Evolutionary conservation across 2,797 vertebrate genomes (phyloP).

Genomic region (Brotula barbata): DNA sequence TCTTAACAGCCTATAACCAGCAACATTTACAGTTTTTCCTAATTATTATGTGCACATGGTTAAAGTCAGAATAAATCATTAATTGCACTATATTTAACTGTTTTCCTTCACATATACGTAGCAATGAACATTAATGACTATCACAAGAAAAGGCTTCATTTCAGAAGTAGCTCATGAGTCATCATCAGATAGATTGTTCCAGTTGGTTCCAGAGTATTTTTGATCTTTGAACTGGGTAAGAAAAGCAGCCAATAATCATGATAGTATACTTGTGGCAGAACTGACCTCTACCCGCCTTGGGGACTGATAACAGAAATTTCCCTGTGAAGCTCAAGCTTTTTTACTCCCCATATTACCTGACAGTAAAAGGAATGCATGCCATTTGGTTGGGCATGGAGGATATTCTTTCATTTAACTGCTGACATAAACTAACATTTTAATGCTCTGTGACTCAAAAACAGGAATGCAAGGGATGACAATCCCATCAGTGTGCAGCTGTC

Average conservation of each 20-base stretch:
- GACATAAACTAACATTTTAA: background rate
- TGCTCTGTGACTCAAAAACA: constrained; percentile 9
- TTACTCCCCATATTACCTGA: background rate
- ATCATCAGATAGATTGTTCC: constrained; percentile 8
- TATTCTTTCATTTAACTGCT: constrained; percentile 18
- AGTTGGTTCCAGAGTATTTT: background rate
- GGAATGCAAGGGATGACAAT: constrained; percentile 31
- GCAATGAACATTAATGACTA: background rate
- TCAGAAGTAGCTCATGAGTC: constrained; percentile 33
- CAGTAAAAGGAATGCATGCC: background rate
- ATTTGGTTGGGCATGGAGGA: constrained; percentile 11
- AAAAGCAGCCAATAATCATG: background rate
- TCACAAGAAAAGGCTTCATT: background rate
- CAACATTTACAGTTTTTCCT: constrained; percentile 1
- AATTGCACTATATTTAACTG: constrained; percentile 4
- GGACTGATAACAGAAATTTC: background rate
- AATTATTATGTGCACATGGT: background rate
- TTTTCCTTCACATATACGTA: constrained; percentile 3
- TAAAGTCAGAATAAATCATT: constrained; percentile 10
- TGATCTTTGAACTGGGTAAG: background rate
- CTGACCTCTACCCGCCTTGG: background rate
- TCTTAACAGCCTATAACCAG: background rate
- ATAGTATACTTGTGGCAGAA: background rate
- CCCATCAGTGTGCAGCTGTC: constrained; percentile 55
- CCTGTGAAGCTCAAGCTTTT: background rate